phyloP scores from a whole-genome alignment of 2,113 vertebrate species.

The Turnix velox region DNA sequence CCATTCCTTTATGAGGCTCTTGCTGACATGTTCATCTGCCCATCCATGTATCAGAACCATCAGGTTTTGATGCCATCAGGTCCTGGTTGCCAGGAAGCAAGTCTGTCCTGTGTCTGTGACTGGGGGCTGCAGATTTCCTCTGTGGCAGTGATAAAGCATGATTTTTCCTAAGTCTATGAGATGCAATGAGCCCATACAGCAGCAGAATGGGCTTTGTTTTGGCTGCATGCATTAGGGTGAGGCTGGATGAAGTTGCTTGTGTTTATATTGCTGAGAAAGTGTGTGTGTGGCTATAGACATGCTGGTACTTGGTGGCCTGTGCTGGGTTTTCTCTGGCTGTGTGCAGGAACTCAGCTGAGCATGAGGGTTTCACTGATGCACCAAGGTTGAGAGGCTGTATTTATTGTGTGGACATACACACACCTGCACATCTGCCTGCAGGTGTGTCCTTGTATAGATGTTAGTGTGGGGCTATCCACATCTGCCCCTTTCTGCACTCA shows the following conservation, averaged over 20 bases:
- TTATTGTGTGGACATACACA: neutral
- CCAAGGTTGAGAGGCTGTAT: accelerated
- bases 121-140: neutral
- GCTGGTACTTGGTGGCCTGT: accelerated
- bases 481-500: neutral
- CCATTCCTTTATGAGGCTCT: neutral
- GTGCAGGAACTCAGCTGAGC: neutral
- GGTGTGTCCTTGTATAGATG: accelerated
- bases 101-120: accelerated
- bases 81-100: neutral
- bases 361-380: neutral
- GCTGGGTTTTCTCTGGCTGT: neutral
- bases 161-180: neutral
- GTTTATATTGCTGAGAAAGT: neutral
- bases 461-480: neutral
- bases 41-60: neutral
- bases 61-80: accelerated
- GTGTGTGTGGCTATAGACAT: accelerated
- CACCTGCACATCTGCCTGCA: neutral
- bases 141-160: neutral
- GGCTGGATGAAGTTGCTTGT: neutral
- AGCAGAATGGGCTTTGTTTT: neutral
- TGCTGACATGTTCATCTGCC: neutral
- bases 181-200: neutral
- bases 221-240: neutral